These are phyloP conservation scores for Perca flavescens DNA, from an alignment of 2,113 vertebrate genomes.

Conservation along the genomic window DNA sequence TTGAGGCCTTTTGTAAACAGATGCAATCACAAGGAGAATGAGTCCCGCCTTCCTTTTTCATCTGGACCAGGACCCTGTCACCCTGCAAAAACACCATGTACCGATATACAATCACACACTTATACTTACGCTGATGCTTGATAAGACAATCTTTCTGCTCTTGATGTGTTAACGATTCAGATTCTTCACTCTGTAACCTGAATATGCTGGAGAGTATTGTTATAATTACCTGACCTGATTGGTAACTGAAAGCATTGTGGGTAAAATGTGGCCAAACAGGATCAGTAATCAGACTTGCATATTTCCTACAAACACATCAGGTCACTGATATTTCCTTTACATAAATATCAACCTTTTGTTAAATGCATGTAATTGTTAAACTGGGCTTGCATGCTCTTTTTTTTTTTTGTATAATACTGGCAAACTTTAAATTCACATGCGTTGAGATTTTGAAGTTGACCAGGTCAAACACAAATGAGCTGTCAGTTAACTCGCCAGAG, in stretches of 20 bases:
- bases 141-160: neutral
- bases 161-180: neutral
- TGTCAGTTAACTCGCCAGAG: neutral
- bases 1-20: slow-evolving; percentile 96
- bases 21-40: slow-evolving; percentile 92
- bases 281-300: neutral
- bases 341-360: neutral
- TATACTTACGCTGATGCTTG: neutral
- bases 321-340: neutral
- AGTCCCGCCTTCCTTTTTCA: slow-evolving; percentile 32
- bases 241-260: neutral
- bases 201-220: slow-evolving; percentile 15
- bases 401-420: slow-evolving; percentile 10
- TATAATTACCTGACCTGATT: neutral
- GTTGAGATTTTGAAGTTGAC: no score
- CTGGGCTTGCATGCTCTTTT: neutral
- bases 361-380: neutral
- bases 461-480: neutral
- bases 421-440: neutral
- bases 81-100: neutral
- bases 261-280: neutral
- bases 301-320: neutral
- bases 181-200: neutral
- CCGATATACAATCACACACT: neutral
- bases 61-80: slow-evolving; percentile 6